Conservation (phyloP, 2,888 invertebrate species). For the Argyra leucocephala region DNA sequence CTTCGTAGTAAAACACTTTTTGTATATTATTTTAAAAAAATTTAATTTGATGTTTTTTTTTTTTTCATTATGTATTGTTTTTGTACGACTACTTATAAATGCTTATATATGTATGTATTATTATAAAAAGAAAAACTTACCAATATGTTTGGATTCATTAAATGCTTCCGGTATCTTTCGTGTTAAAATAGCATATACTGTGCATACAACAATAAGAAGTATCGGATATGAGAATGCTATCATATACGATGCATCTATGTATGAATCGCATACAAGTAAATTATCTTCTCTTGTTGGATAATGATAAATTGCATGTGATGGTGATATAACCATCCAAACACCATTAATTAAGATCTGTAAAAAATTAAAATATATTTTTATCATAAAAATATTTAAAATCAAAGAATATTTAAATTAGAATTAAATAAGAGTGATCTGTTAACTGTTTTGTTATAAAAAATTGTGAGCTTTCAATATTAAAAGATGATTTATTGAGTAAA, state of each 20-base stretch:
- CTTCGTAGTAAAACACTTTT: no score
- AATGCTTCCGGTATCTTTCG: conserved; percentile 97
- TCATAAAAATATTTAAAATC: conserved; percentile 9
- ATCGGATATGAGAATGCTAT: conserved; percentile 91
- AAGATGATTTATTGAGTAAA: no score
- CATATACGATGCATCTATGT: conserved; percentile 87
- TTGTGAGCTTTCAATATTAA: no score
- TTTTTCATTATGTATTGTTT: no score
- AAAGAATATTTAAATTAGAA: not conserved
- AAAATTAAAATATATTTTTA: not conserved
- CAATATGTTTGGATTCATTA: conserved; percentile 96
- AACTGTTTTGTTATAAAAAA: no score
- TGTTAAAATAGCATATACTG: conserved; percentile 89
- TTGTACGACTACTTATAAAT: no score
- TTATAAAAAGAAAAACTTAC: no score
- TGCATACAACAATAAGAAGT: conserved; percentile 81
- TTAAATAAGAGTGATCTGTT: no score
- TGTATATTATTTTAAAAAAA: no score
- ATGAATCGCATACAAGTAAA: conserved; percentile 83
- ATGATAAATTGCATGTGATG: conserved; percentile 80
- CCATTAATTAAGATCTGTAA: conserved; percentile 72
- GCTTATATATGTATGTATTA: no score
- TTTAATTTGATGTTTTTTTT: no score
- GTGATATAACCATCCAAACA: conserved; percentile 85
- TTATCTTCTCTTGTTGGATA: conserved; percentile 88